A percentile compares a stretch with the other conserved stretches of the same genome.
phyloP scores from a whole-genome alignment of 2,113 vertebrate genomes.

The Zosterops borbonicus region DNA sequence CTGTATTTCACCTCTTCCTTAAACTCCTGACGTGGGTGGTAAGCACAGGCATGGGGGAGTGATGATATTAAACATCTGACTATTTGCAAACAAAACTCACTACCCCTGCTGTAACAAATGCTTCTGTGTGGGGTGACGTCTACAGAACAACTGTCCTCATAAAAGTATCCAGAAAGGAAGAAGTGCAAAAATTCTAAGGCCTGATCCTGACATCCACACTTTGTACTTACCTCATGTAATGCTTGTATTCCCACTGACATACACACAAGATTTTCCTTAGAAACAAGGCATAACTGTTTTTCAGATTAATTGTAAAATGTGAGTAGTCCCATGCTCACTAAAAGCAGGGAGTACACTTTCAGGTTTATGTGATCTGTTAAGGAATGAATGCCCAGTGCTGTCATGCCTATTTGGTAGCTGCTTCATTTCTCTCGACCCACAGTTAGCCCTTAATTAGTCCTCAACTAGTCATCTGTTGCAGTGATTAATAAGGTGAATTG shows the following conservation, averaged over 20 bases:
- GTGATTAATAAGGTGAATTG: constrained; percentile 37
- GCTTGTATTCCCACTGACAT: background rate
- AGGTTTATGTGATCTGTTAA: background rate
- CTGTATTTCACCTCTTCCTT: background rate
- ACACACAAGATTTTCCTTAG: background rate
- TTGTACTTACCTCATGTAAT: background rate
- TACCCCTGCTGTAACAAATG: background rate
- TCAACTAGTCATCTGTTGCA: constrained; percentile 5
- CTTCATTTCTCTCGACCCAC: background rate
- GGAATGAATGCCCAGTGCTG: background rate
- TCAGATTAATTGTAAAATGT: background rate
- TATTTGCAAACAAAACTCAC: background rate
- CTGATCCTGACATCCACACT: background rate
- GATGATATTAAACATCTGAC: background rate
- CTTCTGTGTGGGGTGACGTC: background rate
- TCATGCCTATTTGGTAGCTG: background rate
- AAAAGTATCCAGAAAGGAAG: background rate
- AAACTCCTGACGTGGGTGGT: background rate
- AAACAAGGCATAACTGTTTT: background rate
- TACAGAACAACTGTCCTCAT: background rate
- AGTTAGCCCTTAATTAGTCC: constrained; percentile 12
- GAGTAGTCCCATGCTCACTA: background rate
- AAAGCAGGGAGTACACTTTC: background rate
- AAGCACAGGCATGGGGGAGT: background rate
- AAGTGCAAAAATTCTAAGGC: background rate